Conservation (phyloP, 92 coral and sea anemone genomes). For the Bergia sp. region DNA sequence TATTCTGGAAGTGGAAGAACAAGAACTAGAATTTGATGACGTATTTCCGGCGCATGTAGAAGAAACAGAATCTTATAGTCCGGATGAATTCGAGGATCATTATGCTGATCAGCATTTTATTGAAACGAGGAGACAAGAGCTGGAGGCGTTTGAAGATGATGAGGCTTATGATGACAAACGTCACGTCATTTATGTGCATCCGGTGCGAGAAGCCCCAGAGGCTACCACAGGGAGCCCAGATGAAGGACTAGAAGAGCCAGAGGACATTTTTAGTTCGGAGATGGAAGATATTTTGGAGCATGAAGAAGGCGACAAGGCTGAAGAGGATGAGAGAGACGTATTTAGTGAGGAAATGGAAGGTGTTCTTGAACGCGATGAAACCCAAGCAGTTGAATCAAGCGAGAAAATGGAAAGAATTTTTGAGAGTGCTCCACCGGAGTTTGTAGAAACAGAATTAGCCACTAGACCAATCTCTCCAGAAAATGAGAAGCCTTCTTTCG, state of each 20-base stretch:
- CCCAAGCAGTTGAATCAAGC: background rate
- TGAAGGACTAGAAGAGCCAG: background rate
- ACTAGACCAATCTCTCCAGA: background rate
- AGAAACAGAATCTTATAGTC: conserved; percentile 30
- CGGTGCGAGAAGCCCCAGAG: background rate
- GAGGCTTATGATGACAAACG: conserved; percentile 11
- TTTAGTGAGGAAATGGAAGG: conserved; percentile 36
- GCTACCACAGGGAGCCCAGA: background rate
- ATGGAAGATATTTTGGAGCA: conserved; percentile 35
- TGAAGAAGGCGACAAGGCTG: background rate
- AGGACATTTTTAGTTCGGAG: conserved; percentile 26
- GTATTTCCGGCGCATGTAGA: conserved; percentile 87
- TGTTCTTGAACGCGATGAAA: conserved; percentile 13
- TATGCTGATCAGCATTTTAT: conserved; percentile 23
- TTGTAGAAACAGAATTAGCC: background rate
- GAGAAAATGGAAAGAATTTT: conserved; percentile 16
- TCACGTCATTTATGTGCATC: conserved; percentile 16
- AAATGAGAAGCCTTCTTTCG: background rate
- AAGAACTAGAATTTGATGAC: conserved; percentile 80
- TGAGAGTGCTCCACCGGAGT: conserved; percentile 13
- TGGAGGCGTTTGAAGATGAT: conserved; percentile 16
- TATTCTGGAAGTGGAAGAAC: conserved; percentile 46
- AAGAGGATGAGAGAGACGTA: background rate
- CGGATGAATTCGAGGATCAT: conserved; percentile 24
- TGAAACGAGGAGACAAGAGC: conserved; percentile 11